Percentiles rank a stretch among this genome's conserved stretches.
Evolutionary conservation across 2,888 invertebrate genomes (phyloP).

Genomic region (Gortyna flavago): DNA sequence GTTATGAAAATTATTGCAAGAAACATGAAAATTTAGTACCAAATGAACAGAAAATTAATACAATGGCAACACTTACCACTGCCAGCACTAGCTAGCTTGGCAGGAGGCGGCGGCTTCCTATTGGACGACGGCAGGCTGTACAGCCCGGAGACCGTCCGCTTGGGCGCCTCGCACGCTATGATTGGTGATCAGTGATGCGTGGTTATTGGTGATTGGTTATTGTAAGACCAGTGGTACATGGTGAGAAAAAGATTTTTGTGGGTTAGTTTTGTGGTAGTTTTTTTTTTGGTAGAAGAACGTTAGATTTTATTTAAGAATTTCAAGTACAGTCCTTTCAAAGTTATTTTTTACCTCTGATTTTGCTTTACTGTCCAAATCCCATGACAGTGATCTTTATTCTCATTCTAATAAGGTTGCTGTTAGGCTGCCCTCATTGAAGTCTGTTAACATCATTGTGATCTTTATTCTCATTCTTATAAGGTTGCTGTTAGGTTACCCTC

Average conservation of each 20-base stretch:
- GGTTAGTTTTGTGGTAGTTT: not conserved
- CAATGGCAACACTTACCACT: conserved; percentile 76
- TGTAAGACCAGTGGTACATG: conserved; percentile 39
- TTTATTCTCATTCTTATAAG: not conserved
- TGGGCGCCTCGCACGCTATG: conserved; percentile 82
- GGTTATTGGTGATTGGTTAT: conserved; percentile 55
- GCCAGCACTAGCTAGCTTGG: conserved; percentile 77
- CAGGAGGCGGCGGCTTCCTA: conserved; percentile 85
- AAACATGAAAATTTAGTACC: conserved; percentile 10
- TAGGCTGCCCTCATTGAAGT: no score
- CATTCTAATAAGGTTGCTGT: no score
- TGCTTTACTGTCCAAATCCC: not conserved
- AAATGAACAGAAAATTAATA: conserved; percentile 21
- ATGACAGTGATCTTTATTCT: no score
- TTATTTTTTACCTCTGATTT: not conserved
- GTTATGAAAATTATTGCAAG: no score
- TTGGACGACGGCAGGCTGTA: conserved; percentile 82
- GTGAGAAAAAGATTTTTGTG: conserved; percentile 30
- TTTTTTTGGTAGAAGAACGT: not conserved
- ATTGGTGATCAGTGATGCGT: conserved; percentile 24
- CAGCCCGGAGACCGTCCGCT: conserved; percentile 80
- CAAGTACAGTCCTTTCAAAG: not conserved
- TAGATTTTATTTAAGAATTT: not conserved
- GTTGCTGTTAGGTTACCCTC: no score
- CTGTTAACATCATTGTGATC: not conserved